Evolutionary conservation across 2,113 vertebrate genomes (phyloP).

Genomic region (Pluvialis apricaria): DNA sequence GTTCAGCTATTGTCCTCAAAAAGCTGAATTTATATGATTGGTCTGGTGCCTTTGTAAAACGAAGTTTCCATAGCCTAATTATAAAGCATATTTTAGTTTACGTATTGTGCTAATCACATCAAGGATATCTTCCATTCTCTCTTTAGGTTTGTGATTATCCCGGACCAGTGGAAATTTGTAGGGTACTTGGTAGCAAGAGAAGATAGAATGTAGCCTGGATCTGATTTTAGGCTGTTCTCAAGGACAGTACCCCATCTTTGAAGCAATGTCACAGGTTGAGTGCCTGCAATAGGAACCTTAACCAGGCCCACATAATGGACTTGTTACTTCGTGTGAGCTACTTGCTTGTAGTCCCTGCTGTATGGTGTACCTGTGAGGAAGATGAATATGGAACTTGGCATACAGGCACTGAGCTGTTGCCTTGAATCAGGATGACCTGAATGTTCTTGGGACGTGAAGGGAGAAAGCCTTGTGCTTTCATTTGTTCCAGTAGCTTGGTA

Average conservation of each 20-base stretch:
- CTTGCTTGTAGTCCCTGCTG: neutral
- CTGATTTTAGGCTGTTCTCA: neutral
- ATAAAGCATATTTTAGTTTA: neutral
- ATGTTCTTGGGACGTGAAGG: neutral
- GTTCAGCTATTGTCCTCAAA: neutral
- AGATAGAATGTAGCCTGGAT: rapidly evolving
- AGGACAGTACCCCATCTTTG: neutral
- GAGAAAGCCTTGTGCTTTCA: neutral
- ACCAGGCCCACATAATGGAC: neutral
- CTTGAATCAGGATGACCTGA: neutral
- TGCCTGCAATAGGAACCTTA: neutral
- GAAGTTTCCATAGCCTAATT: neutral
- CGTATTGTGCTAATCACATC: neutral
- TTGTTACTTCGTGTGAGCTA: neutral
- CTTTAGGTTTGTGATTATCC: neutral
- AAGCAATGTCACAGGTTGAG: neutral
- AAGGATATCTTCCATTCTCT: neutral
- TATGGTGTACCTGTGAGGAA: neutral
- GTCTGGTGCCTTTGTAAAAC: neutral
- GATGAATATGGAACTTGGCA: neutral
- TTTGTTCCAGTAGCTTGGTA: neutral
- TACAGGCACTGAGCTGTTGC: neutral
- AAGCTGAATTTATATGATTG: neutral
- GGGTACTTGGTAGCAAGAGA: neutral
- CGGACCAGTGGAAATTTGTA: neutral